These are phyloP conservation scores for Macrosoma leucophasiata DNA, from an alignment of 2,888 invertebrate species.

Conservation along the genomic window DNA sequence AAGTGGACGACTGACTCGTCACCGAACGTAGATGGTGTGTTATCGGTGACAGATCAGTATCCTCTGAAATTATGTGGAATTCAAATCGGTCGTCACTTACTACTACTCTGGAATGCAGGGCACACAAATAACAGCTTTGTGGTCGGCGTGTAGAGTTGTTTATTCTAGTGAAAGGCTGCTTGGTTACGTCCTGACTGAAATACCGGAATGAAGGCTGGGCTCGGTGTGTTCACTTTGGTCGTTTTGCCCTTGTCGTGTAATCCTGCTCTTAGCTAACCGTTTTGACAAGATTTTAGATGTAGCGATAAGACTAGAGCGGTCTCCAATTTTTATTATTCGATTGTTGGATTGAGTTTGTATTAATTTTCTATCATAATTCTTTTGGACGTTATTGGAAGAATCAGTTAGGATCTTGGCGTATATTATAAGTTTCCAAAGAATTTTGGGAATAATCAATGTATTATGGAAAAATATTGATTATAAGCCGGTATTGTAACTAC, in stretches of 20 bases:
- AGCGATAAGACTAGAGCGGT: constrained; percentile 51
- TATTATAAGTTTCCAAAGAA: too few relatives aligned
- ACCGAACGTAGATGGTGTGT: constrained; percentile 59
- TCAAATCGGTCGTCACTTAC: constrained; percentile 56
- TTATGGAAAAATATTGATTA: too few relatives aligned
- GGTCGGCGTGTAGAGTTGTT: constrained; percentile 4
- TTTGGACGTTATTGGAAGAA: too few relatives aligned
- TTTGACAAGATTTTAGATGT: constrained; percentile 69
- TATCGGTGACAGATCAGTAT: constrained; percentile 72
- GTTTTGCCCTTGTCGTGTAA: constrained; percentile 68
- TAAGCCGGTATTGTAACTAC: too few relatives aligned
- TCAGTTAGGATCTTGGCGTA: too few relatives aligned
- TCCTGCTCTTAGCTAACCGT: constrained; percentile 71
- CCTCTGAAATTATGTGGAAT: constrained; percentile 62
- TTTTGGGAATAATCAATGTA: too few relatives aligned
- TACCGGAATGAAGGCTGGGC: constrained; percentile 22
- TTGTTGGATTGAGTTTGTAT: too few relatives aligned
- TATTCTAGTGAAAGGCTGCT: too few relatives aligned
- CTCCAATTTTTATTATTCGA: too few relatives aligned
- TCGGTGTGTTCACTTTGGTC: constrained; percentile 45
- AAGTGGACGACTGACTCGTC: constrained; percentile 64
- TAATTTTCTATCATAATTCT: too few relatives aligned
- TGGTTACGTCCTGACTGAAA: too few relatives aligned
- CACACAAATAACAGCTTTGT: constrained; percentile 17
- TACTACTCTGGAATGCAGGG: constrained; percentile 19